Conservation (phyloP, 2,888 invertebrate species). For the Choreutis nemorana region DNA sequence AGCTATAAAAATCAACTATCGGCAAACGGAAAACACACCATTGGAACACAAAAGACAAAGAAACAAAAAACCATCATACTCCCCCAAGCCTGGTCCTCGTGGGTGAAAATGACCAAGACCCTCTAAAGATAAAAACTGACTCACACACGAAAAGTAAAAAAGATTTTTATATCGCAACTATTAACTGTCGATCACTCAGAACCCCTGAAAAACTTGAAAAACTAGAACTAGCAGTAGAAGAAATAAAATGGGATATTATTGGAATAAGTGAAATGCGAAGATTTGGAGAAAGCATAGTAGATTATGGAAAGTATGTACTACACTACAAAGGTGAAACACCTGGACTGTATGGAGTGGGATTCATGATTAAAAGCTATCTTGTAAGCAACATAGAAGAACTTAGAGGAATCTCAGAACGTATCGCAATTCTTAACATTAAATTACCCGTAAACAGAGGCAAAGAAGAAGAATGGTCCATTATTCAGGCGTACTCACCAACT, state of each 20-base stretch:
- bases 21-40: conserved; percentile 3
- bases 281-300: conserved; percentile 2
- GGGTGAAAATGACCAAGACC: background rate
- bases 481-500: conserved; percentile 4
- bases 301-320: conserved; percentile 2
- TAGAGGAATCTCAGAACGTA: conserved; percentile 2
- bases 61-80: conserved; percentile 1
- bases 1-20: conserved; percentile 3
- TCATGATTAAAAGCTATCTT: conserved; percentile 2
- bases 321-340: conserved; percentile 3
- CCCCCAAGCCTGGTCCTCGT: too few species aligned
- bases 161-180: background rate
- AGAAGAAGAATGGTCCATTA: conserved; percentile 3
- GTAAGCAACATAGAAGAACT: conserved; percentile 1
- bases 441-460: conserved; percentile 1
- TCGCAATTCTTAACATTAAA: conserved; percentile 3
- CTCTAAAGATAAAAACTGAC: background rate
- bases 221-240: conserved; percentile 3
- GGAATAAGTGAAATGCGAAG: conserved; percentile 4
- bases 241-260: conserved; percentile 3
- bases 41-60: background rate
- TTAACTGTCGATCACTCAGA: conserved; percentile 2
- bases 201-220: conserved; percentile 3
- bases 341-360: conserved; percentile 2
- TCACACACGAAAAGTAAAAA: too few species aligned